Base-by-base conservation (phyloP, 2,113 vertebrate genomes). In the Pongo abelii region DNA sequence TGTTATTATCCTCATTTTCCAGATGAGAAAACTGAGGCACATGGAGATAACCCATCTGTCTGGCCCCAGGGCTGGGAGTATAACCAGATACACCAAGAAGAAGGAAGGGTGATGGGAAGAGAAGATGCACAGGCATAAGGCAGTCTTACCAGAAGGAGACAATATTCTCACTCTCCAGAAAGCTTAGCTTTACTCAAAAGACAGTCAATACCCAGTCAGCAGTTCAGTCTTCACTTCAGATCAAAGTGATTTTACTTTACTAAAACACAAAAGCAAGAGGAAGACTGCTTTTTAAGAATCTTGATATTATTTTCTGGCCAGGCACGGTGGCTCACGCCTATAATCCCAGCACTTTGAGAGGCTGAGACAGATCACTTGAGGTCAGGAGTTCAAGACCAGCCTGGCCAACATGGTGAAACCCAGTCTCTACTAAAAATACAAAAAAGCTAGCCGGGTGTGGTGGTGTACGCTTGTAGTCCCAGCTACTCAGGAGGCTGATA, bases 21-120 rank as follows among this genome's bases (percentile, higher is more conserved):
- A 55, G 52, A 79, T 0, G 16, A 27, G 69, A 38, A 64, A 5
- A 86, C 72, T 2, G 40, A 38, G 69, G 25, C 80, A 3, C 0
- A 2, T 2, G 1, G n/a, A 17, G 10, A 11, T 8, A 17, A 11
- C 38, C 10, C 0, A 8, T 35, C n/a, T 27, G 1, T 38, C 18
- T 0, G 74, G 72, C 43, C 74, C 78, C 4, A 2, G 64, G 16
- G 5, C 52, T n/a, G 1, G 25, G 57, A 69, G 74, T 23, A 11
- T 6, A 40, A 13, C 23, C 7, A 5, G 1, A 10, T 0, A 4
- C 2, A 7, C 1, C 7, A 25, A 46, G 1, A 50, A 46, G 70
- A 38, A 89, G 52, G 50, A 20, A 27, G 8, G 30, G 22, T 35
- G 20, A 35, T 11, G 27, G 61, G 27, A 72, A 55, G 40, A 48